A percentile compares a stretch with the other conserved stretches of the same genome.
phyloP scores from a whole-genome alignment of 2,888 invertebrate species.

The Andrena trimmerana region DNA sequence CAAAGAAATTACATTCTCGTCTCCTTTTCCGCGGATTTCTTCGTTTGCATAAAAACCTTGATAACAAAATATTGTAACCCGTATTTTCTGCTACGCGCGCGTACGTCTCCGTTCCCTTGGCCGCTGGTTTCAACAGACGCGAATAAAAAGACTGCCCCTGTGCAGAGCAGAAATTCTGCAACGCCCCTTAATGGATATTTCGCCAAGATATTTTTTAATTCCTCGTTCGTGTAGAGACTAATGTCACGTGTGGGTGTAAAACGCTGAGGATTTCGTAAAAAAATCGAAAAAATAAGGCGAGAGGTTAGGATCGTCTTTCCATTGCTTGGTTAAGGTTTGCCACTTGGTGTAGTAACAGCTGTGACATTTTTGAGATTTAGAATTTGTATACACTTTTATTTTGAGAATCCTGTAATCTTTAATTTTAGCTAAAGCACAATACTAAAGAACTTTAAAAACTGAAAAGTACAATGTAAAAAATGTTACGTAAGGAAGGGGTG shows the following conservation, averaged over 20 bases:
- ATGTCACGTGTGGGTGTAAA: conserved; percentile 11
- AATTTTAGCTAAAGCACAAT: no score
- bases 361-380: not conserved
- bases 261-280: not conserved
- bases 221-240: conserved; percentile 22
- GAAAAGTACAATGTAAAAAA: no score
- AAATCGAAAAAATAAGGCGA: no score
- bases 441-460: no score
- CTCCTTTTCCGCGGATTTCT: conserved; percentile 37
- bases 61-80: conserved; percentile 57
- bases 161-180: conserved; percentile 15
- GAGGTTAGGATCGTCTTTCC: not conserved
- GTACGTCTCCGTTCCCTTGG: not conserved
- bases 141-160: not conserved
- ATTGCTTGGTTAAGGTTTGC: not conserved
- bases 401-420: not conserved
- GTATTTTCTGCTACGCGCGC: conserved; percentile 28
- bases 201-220: conserved; percentile 40
- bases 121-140: not conserved
- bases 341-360: not conserved
- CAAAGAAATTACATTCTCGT: conserved; percentile 53
- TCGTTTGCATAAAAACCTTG: conserved; percentile 61
- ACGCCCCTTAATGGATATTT: conserved; percentile 35
- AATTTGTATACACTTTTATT: not conserved
- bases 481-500: no score